These are phyloP conservation scores for Cebus imitator DNA, from an alignment of 2,113 vertebrate genomes.

Conservation along the genomic window DNA sequence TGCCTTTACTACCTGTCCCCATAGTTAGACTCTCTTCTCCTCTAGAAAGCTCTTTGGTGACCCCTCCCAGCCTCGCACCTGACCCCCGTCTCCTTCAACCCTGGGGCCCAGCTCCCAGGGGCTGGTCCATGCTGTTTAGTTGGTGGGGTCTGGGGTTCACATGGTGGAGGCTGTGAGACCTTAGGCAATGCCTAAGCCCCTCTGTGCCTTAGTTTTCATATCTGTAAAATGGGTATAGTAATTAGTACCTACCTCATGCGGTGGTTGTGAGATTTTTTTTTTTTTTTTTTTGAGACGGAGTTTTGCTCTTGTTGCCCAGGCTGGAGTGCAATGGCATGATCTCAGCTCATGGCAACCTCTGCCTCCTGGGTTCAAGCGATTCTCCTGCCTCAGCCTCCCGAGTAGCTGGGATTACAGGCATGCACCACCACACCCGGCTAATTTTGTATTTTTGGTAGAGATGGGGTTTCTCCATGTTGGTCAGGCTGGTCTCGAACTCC, in stretches of 20 bases:
- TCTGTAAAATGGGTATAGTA: neutral
- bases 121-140: neutral
- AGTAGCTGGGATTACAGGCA: no score
- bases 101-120: neutral
- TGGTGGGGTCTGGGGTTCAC: neutral
- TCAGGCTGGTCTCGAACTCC: no score
- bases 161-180: neutral
- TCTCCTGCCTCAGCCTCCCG: no score
- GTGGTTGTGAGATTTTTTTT: neutral
- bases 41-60: neutral
- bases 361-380: no score
- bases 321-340: no score
- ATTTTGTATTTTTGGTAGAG: no score
- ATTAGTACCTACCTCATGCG: neutral
- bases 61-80: neutral
- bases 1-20: neutral
- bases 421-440: no score
- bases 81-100: neutral
- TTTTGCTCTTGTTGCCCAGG: no score
- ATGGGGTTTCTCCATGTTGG: no score
- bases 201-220: neutral
- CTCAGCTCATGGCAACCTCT: no score
- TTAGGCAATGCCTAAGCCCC: neutral
- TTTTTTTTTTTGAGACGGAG: no score
- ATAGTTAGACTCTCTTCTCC: neutral